Evolutionary conservation across 1,140 invertebrate species (phyloP).

Genomic region (Gryllus bimaculatus): DNA sequence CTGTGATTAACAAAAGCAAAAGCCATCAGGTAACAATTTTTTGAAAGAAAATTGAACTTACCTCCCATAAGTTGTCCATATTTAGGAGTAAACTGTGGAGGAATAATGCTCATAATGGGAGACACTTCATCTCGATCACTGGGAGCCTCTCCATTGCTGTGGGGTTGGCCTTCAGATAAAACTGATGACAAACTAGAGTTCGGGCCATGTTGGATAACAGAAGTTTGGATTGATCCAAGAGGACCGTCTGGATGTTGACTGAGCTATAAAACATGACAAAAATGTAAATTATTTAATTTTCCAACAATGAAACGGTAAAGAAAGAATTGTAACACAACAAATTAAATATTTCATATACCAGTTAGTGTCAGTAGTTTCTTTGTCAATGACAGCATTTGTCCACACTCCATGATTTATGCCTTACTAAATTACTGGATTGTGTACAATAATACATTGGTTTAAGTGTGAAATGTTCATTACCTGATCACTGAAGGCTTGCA

Average conservation of each 20-base stretch:
- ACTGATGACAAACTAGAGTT: constrained; percentile 5
- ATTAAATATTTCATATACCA: too few relatives aligned
- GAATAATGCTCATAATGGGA: background rate
- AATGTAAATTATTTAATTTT: background rate
- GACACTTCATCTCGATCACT: constrained; percentile 14
- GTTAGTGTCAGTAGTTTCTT: too few relatives aligned
- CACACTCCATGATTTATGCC: background rate
- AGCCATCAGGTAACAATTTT: too few relatives aligned
- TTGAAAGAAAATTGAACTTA: background rate
- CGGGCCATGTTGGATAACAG: constrained; percentile 19
- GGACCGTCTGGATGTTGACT: constrained; percentile 16
- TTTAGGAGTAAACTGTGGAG: constrained; percentile 13
- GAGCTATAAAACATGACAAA: constrained; percentile 8
- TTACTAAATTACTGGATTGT: too few relatives aligned
- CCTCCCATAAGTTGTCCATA: constrained; percentile 6
- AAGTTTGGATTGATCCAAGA: constrained; percentile 13
- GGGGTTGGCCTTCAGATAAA: constrained; percentile 1
- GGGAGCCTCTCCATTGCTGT: constrained; percentile 15
- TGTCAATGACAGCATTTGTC: too few relatives aligned
- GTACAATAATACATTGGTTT: too few relatives aligned
- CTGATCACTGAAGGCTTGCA: constrained; percentile 23
- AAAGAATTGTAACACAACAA: background rate
- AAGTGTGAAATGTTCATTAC: constrained; percentile 10
- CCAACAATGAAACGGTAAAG: background rate
- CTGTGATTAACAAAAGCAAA: too few relatives aligned